Evolutionary conservation across 2,797 vertebrate species (phyloP).

Genomic region (Spinus pinus): DNA sequence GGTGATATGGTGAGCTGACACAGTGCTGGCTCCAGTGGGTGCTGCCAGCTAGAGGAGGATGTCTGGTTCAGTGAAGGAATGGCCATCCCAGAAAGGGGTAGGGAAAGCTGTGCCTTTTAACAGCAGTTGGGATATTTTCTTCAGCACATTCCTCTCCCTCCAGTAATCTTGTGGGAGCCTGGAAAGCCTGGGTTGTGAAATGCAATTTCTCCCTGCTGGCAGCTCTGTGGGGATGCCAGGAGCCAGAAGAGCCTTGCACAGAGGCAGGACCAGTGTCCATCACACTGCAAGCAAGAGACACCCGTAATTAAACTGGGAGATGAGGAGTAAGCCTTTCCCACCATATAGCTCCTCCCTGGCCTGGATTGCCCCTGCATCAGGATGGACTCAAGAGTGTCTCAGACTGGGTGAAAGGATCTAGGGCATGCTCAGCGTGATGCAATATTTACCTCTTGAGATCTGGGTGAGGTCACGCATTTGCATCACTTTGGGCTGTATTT

Average conservation of each 20-base stretch:
- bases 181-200: slow-evolving; percentile 22
- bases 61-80: background rate
- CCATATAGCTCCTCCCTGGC: background rate
- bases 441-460: background rate
- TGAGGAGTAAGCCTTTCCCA: background rate
- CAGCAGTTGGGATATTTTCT: slow-evolving; percentile 41
- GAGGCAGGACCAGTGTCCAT: background rate
- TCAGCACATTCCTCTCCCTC: background rate
- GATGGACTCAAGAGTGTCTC: background rate
- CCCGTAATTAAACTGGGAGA: background rate
- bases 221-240: background rate
- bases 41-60: background rate
- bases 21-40: background rate
- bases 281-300: background rate
- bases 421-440: rapidly evolving
- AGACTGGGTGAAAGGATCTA: background rate
- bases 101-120: slow-evolving; percentile 29
- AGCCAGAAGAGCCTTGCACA: background rate
- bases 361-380: background rate
- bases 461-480: background rate
- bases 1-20: background rate
- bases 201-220: background rate
- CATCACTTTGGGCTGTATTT: background rate
- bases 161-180: slow-evolving; percentile 30
- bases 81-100: background rate